Conservation (phyloP, 2,888 invertebrate species). For the Mechanitis mazaeus region DNA sequence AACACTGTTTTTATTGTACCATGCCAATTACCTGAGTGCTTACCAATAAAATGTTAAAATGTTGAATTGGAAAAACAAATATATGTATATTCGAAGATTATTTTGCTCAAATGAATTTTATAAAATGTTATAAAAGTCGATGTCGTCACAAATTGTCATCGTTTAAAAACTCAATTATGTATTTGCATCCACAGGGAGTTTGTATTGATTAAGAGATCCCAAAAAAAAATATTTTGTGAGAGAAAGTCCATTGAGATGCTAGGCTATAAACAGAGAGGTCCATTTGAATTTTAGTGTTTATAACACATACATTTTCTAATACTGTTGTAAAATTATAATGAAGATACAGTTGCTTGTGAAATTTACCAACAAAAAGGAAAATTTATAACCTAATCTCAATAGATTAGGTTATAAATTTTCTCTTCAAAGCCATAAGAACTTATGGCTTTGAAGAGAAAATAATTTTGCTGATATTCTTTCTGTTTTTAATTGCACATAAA, state of each 20-base stretch:
- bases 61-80: too few species aligned
- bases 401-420: too few species aligned
- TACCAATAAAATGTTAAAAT: too few species aligned
- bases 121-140: constrained; percentile 57
- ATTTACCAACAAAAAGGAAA: too few species aligned
- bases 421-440: too few species aligned
- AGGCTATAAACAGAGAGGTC: neutral
- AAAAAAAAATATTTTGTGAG: constrained; percentile 30
- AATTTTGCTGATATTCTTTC: constrained; percentile 11
- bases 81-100: too few species aligned
- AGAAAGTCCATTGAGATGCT: constrained; percentile 9
- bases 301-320: constrained; percentile 8
- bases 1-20: neutral
- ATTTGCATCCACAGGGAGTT: constrained; percentile 65
- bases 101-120: constrained; percentile 36
- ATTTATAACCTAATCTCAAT: too few species aligned
- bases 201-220: constrained; percentile 36
- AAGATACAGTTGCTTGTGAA: too few species aligned
- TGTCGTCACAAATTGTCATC: constrained; percentile 52
- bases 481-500: constrained; percentile 9
- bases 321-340: too few species aligned
- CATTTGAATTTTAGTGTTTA: constrained; percentile 1
- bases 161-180: constrained; percentile 53
- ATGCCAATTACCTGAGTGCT: too few species aligned
- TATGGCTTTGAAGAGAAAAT: too few species aligned